Percentiles rank a stretch among this genome's conserved stretches.
Evolutionary conservation across 2,113 vertebrate genomes (phyloP).

Genomic region (Gavialis gangeticus): DNA sequence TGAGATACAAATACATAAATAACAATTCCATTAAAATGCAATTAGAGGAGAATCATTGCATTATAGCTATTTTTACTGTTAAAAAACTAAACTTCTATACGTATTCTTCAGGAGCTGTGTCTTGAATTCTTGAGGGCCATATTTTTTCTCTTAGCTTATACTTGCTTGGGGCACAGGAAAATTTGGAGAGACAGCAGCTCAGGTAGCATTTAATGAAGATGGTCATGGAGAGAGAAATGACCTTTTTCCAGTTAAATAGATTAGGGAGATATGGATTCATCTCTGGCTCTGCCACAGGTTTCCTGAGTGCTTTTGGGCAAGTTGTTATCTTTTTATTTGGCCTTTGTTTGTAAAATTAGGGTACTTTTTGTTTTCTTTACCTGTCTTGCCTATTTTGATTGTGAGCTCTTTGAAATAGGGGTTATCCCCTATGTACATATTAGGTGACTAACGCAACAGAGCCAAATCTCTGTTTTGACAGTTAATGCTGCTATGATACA

Average conservation of each 20-base stretch:
- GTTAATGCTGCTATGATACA: accelerated
- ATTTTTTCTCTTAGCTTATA: neutral
- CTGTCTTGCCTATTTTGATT: neutral
- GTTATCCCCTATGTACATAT: accelerated
- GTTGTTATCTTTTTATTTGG: neutral
- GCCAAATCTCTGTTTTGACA: neutral
- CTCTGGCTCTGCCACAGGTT: neutral
- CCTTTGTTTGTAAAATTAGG: neutral
- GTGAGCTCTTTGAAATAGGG: neutral
- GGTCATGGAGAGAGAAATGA: neutral
- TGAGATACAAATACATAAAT: neutral
- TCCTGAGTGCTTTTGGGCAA: neutral
- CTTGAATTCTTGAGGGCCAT: neutral
- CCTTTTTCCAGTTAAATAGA: neutral
- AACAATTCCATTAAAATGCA: conserved; percentile 4
- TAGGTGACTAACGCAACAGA: neutral
- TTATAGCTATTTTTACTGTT: neutral
- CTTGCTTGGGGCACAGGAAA: neutral
- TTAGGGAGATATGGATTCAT: neutral
- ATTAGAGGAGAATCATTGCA: neutral
- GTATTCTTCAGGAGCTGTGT: neutral
- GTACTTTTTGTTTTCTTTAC: no score
- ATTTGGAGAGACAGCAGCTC: neutral
- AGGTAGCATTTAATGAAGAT: no score
- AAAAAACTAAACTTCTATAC: neutral